Evolutionary conservation across 2,888 invertebrate species (phyloP).

Genomic region (Dinocampus coccinellae): DNA sequence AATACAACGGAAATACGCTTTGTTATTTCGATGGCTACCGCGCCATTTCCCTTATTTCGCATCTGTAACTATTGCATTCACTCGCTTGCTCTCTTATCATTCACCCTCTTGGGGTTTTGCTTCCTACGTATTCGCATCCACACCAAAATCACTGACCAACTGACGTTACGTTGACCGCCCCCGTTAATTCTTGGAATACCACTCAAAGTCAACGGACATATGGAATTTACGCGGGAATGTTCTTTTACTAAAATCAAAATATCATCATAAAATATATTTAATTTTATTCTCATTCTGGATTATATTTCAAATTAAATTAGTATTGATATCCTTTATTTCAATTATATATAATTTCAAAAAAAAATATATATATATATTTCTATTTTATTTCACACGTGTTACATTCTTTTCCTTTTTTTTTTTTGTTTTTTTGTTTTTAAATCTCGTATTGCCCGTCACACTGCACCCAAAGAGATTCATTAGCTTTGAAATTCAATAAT

Average conservation of each 20-base stretch:
- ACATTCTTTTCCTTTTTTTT: not conserved
- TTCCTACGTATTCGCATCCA: not conserved
- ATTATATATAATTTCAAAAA: not conserved
- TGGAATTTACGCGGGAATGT: slow-evolving; percentile 16
- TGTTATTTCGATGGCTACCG: slow-evolving; percentile 58
- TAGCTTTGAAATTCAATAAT: slow-evolving; percentile 44
- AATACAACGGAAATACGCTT: slow-evolving; percentile 58
- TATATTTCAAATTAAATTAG: not conserved
- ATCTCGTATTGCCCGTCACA: not conserved
- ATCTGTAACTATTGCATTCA: slow-evolving; percentile 32
- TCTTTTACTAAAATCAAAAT: not conserved
- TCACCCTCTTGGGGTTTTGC: slow-evolving; percentile 21
- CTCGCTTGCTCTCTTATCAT: slow-evolving; percentile 22
- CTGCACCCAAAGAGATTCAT: slow-evolving; percentile 14
- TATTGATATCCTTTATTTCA: too few species aligned
- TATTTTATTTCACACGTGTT: not conserved
- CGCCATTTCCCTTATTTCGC: slow-evolving; percentile 28
- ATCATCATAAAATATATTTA: not conserved
- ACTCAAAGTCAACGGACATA: slow-evolving; percentile 5
- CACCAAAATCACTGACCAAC: slow-evolving; percentile 32
- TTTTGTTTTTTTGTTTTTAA: not conserved
- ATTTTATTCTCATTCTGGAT: not conserved
- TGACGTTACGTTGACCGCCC: slow-evolving; percentile 22
- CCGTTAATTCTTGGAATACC: slow-evolving; percentile 45
- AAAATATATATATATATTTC: not conserved